Conservation (phyloP, 2,888 invertebrate genomes). For the Drosophila testacea region DNA sequence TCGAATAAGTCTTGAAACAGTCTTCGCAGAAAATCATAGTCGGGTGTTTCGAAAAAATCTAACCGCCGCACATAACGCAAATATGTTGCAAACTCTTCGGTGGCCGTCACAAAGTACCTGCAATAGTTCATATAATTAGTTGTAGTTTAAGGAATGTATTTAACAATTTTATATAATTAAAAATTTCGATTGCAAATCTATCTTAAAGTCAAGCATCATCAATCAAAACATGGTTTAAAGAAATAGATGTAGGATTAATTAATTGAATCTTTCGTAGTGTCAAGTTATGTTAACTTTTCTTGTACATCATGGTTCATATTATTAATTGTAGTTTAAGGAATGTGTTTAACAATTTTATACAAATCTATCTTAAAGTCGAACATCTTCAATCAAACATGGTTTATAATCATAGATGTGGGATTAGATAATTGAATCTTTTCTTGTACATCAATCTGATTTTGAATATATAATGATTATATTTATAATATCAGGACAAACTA, state of each 20-base stretch:
- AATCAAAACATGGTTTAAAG: background rate
- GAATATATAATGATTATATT: no score
- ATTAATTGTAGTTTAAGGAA: slow-evolving; percentile 5
- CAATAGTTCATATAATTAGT: slow-evolving; percentile 18
- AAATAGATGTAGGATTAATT: no score
- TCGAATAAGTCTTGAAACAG: slow-evolving; percentile 97
- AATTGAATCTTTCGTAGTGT: background rate
- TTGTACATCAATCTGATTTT: background rate
- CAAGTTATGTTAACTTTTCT: background rate
- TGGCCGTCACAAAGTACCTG: slow-evolving; percentile 93
- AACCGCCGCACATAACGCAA: slow-evolving; percentile 98
- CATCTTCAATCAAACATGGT: background rate
- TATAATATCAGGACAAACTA: no score
- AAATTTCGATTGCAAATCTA: background rate
- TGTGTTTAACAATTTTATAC: background rate
- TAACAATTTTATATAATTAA: background rate
- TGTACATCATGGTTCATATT: background rate
- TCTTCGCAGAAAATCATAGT: slow-evolving; percentile 99
- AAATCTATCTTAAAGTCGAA: background rate
- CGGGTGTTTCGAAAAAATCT: slow-evolving; percentile 99
- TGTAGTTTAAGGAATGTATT: background rate
- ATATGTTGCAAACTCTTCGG: slow-evolving; percentile 99
- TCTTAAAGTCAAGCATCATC: background rate
- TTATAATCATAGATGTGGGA: no score
- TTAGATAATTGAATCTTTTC: background rate